phyloP scores from a whole-genome alignment of 2,888 invertebrate genomes.

The Leucozona laternaria region DNA sequence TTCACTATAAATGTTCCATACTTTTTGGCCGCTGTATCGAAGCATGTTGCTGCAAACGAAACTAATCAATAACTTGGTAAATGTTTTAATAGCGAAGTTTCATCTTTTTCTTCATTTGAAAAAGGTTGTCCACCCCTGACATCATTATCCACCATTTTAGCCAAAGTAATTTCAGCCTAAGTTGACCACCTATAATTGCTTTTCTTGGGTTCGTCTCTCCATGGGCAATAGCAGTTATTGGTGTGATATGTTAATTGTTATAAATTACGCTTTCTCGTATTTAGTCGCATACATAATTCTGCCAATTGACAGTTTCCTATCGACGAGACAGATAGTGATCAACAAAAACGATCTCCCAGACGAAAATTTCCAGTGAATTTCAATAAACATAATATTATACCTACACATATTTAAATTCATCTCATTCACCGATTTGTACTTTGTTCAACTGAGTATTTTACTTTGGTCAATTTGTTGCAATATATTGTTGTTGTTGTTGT shows the following conservation, averaged over 20 bases:
- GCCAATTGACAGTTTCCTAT: conserved; percentile 36
- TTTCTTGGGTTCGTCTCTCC: conserved; percentile 18
- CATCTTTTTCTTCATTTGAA: background rate
- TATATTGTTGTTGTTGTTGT: conserved; percentile 8
- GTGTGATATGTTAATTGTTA: conserved; percentile 42
- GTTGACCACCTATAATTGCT: conserved; percentile 20
- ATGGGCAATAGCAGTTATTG: background rate
- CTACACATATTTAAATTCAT: conserved; percentile 13
- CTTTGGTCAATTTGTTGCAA: conserved; percentile 3
- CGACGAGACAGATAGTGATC: conserved; percentile 56
- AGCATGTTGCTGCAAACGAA: too few species aligned
- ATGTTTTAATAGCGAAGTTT: too few species aligned
- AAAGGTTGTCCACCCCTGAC: conserved; percentile 16
- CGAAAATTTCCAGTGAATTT: conserved; percentile 1
- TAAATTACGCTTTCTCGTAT: conserved; percentile 35
- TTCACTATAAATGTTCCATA: too few species aligned
- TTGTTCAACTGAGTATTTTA: background rate
- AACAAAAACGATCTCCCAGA: conserved; percentile 13
- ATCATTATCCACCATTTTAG: background rate
- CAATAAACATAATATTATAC: background rate
- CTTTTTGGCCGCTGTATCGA: too few species aligned
- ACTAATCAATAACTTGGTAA: too few species aligned
- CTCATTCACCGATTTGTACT: background rate
- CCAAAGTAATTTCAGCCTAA: conserved; percentile 3
- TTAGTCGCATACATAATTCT: conserved; percentile 23